Evolutionary conservation across 2,797 vertebrate species (phyloP), one percentile per base, ranked within the genome.

Genomic region (Syngnathus acus): DNA sequence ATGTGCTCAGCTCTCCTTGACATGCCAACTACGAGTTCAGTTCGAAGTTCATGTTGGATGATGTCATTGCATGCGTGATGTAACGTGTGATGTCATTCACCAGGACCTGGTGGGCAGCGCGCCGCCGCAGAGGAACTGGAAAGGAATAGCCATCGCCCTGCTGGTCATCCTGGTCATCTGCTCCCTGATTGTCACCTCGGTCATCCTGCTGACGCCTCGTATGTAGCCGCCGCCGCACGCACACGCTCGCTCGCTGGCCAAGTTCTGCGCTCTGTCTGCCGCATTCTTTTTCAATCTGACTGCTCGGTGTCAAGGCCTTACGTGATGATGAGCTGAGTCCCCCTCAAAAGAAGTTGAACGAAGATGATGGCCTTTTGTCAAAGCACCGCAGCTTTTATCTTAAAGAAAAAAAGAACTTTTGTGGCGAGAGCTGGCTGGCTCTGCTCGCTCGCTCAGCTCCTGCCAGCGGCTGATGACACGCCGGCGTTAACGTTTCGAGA

Each of bases 141-240:
- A 98, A 77, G 97, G 97, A 62, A 99, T 99, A 37, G 95, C 95
- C 14, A 99, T 99, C 42, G 96, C 97, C 0, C 89, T 99, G 82
- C 93, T 99, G 62, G 97, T 99, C 77, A 99, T 99, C 82, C 92
- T 98, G 63, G 90, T 96, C 83, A 98, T 99, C 91, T 98, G 95
- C 81, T 99, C 96, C 64, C 81, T 99, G 90, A 99, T 99, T 64
- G 94, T 98, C 89, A 99, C 95, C 80, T 96, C 97, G 0, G 96
- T 99, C 82, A 95, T 99, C 76, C 92, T 99, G 76, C 92, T 99
- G 78, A 96, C 94, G 2, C 96, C 96, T 89, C 91, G 97, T 98
- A 93, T 70, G 88, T 88, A 66, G 26, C 26, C 26, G 26, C 62
- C 63, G 1, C 0, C 23, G 23, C 23, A 23, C 23, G 72, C 58